Evolutionary conservation across 2,797 vertebrate genomes (phyloP), one percentile per base, ranked within the genome.

Genomic region (Gouania willdenowi): DNA sequence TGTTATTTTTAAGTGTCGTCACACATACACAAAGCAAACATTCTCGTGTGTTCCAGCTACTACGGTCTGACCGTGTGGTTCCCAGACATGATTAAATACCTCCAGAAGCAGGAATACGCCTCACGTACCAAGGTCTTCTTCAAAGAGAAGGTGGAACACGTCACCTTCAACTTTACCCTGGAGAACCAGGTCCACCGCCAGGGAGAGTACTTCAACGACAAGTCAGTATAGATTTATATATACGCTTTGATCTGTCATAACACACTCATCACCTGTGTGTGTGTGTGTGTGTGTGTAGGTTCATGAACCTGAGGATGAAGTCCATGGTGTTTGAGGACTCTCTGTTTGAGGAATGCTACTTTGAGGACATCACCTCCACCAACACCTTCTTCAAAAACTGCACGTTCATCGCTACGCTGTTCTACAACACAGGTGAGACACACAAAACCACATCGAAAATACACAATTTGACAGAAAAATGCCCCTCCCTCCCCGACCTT

Each of bases 341-440:
- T 0, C 77, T 95, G 25, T 98, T 98, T 5, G 94, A 98, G 57
- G 94, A 98, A 41, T 98, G 96, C 44, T 97, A 93, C 68, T 98
- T 98, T 0, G 96, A 98, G 69, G 95, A 98, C 10, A 88, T 98
- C 75, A 98, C 95, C 1, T 94, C 94, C 67, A 98, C 88, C 81
- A 96, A 98, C 82, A 96, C 93, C 10, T 98, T 98, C 83, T 98
- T 98, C 81, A 95, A 88, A 73, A 98, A 98, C 87, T 97, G 95
- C 88, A 95, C 94, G 2, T 97, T 98, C 48, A 89, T 98, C 48
- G 89, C 92, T 71, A 96, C 93, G 0, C 83, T 95, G 47, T 98
- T 98, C 86, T 98, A 97, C 68, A 98, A 98, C 84, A 98, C 96
- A 11, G 96, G 96, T 98, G 37, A 25, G 66, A 11, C 20, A 29